These are phyloP conservation scores for Tauraco erythrolophus DNA, from an alignment of 2,113 vertebrate genomes.

Conservation along the genomic window DNA sequence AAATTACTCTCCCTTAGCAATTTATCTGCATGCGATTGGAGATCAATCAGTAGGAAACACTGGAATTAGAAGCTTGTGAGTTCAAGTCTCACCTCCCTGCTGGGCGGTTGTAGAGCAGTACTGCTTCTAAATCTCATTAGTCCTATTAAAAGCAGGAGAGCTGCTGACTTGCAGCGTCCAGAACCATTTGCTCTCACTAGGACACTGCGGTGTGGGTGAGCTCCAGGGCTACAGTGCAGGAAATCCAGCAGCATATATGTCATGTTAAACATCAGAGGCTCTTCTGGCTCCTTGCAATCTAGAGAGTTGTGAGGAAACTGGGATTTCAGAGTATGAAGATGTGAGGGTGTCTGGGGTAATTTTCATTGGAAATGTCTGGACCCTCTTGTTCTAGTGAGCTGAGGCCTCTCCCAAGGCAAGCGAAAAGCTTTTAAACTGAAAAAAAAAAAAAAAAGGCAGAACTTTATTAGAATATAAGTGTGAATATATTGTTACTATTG, in stretches of 20 bases:
- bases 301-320: neutral
- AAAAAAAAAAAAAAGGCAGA: neutral
- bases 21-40: neutral
- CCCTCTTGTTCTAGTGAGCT: neutral
- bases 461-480: neutral
- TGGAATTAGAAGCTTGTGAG: neutral
- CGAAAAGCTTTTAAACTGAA: neutral
- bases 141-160: neutral
- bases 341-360: neutral
- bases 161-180: neutral
- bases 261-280: neutral
- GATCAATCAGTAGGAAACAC: neutral
- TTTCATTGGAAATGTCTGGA: neutral
- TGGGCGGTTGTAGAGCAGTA: neutral
- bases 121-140: slow-evolving; percentile 24
- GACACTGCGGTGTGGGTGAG: neutral
- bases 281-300: neutral
- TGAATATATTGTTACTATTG: neutral
- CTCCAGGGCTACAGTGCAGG: neutral
- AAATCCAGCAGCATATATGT: neutral
- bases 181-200: neutral
- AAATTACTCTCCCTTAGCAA: neutral
- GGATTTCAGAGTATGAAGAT: neutral
- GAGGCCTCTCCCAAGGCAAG: neutral
- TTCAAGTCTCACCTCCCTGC: neutral